phyloP scores from a whole-genome alignment of 2,888 invertebrate genomes.

The Odontocolon sp. region DNA sequence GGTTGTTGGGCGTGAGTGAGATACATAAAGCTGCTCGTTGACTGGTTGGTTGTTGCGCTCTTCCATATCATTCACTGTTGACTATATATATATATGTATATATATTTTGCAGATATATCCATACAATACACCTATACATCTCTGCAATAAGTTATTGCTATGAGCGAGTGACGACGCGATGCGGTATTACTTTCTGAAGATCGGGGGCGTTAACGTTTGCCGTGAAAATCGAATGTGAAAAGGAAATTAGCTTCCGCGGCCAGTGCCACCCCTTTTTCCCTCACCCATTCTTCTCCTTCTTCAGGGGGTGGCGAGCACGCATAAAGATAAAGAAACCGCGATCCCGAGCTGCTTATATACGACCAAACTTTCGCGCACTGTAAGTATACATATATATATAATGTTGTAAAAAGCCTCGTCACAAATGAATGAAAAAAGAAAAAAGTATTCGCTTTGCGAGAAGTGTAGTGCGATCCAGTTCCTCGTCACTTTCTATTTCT shows the following conservation, averaged over 20 bases:
- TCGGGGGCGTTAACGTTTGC: conserved; percentile 72
- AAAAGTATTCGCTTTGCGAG: conserved; percentile 45
- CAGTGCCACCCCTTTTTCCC: conserved; percentile 24
- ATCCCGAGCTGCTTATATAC: conserved; percentile 19
- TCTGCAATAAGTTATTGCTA: conserved; percentile 72
- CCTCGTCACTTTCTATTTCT: conserved; percentile 18
- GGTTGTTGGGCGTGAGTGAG: conserved; percentile 36
- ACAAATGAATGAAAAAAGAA: conserved; percentile 60
- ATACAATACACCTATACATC: conserved; percentile 46
- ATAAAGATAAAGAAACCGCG: conserved; percentile 74
- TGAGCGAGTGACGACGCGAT: conserved; percentile 44
- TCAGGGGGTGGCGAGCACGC: conserved; percentile 25
- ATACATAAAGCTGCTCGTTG: conserved; percentile 44
- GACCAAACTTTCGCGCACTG: conserved; percentile 47
- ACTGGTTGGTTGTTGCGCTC: conserved; percentile 35
- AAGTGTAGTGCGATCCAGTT: conserved; percentile 32
- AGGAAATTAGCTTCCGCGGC: conserved; percentile 78
- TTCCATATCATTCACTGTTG: background rate
- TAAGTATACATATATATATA: too few species aligned
- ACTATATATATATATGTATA: conserved; percentile 3
- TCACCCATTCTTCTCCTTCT: too few species aligned
- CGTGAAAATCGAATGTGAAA: conserved; percentile 78
- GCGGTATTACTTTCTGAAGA: conserved; percentile 54
- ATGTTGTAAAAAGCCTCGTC: conserved; percentile 52
- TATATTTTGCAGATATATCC: conserved; percentile 16